A percentile compares a stretch with the other conserved stretches of the same genome.
Evolutionary conservation across 2,888 invertebrate species (phyloP).

Genomic region (Cyclophora punctaria): DNA sequence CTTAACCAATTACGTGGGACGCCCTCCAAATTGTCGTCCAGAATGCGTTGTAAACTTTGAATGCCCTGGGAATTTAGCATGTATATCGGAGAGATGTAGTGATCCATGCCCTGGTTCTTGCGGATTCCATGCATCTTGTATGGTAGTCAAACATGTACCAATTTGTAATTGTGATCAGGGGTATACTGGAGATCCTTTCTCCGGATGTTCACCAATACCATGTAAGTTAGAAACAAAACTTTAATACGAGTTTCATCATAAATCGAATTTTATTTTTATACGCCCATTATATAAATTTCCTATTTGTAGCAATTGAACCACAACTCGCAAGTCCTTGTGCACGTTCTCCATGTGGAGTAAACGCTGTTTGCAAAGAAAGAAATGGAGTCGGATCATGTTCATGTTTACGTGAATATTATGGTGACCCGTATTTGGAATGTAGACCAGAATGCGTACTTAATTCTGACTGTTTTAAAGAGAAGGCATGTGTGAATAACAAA

Average conservation of each 20-base stretch:
- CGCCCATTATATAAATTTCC: too few species aligned
- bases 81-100: constrained; percentile 81
- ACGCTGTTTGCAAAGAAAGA: constrained; percentile 88
- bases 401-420: constrained; percentile 87
- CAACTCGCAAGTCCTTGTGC: constrained; percentile 79
- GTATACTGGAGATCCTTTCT: constrained; percentile 86
- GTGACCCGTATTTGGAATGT: constrained; percentile 90
- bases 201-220: constrained; percentile 78
- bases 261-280: too few species aligned
- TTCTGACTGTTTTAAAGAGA: constrained; percentile 84
- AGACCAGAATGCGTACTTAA: constrained; percentile 92
- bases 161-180: constrained; percentile 82
- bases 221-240: constrained; percentile 58
- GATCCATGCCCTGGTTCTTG: constrained; percentile 86
- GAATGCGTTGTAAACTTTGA: constrained; percentile 84
- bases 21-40: constrained; percentile 85
- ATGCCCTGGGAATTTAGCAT: constrained; percentile 81
- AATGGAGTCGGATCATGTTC: constrained; percentile 88
- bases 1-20: constrained; percentile 81
- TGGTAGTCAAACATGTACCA: constrained; percentile 81
- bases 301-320: constrained; percentile 70
- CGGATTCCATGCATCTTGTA: constrained; percentile 82
- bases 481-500: constrained; percentile 88
- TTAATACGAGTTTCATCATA: not conserved
- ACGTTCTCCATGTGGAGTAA: constrained; percentile 89